Evolutionary conservation across 2,113 vertebrate species (phyloP), one percentile per base, ranked within the genome.

Genomic region (Lophura nycthemera): DNA sequence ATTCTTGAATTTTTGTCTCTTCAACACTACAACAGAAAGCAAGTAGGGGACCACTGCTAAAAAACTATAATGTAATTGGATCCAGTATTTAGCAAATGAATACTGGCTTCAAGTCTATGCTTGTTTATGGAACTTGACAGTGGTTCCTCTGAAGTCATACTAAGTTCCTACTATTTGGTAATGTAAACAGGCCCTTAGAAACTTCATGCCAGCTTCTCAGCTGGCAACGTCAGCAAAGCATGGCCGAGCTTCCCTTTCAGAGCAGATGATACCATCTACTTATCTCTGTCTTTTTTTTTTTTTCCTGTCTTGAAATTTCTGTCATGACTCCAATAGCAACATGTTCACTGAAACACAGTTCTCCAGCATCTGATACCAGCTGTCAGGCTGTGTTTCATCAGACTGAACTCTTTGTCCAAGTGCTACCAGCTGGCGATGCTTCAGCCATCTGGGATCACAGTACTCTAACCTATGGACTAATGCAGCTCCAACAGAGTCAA

Each of bases 331-430:
- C 76, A 67, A 64, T 43, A 95, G 66, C 88, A 85, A 72, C 80
- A 86, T 36, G 2, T 88, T 83, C 59, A 59, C 32, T 85, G 70
- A 91, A 91, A 96, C 91, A 15, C 27, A 92, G 25, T 88, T 92
- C 91, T 94, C 89, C 88, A 86, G 73, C 82, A 84, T 85, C 87
- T 85, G 92, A 83, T 91, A 92, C 94, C 97, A 96, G 96, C 93
- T 96, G 92, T 91, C 96, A 80, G 76, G 86, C 94, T 96, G 66
- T 15, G 83, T 89, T 89, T 90, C 92, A 76, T 96, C 92, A 83
- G 84, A 83, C 40, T 89, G 83, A 95, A 88, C 92, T 95, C 90
- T 95, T 86, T 85, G 21, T 81, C 94, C 94, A 93, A 90, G 88
- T 92, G 86, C 91, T 94, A 95, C 94, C 95, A 97, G 97, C 94